Conservation (phyloP, 1,140 invertebrate species). For the Amyelois transitella region DNA sequence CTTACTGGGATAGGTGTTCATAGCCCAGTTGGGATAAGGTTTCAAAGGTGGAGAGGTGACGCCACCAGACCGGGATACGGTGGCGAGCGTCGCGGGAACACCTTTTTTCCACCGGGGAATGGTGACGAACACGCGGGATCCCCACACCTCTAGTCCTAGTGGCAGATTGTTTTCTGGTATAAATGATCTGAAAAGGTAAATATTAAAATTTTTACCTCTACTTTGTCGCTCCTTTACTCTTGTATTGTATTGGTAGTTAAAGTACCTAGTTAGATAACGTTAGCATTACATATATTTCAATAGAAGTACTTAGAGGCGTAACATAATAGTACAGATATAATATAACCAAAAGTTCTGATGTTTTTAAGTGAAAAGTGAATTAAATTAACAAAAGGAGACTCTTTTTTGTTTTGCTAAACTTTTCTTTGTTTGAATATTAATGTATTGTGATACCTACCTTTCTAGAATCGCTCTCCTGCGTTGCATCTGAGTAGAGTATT, state of each 20-base stretch:
- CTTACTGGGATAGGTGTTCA: conserved; percentile 76
- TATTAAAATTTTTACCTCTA: too few relatives aligned
- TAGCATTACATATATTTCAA: too few relatives aligned
- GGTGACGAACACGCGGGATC: conserved; percentile 80
- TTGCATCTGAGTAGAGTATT: conserved; percentile 38
- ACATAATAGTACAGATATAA: too few relatives aligned
- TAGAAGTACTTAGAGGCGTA: too few relatives aligned
- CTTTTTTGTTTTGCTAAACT: too few relatives aligned
- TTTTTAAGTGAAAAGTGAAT: too few relatives aligned
- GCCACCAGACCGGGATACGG: conserved; percentile 73
- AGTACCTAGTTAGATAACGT: too few relatives aligned
- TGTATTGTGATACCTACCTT: background rate
- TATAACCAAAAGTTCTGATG: too few relatives aligned
- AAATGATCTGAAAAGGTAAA: conserved; percentile 72
- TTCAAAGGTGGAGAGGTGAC: conserved; percentile 77
- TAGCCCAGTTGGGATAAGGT: conserved; percentile 85
- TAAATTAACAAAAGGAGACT: too few relatives aligned
- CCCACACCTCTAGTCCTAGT: conserved; percentile 81
- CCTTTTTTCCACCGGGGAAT: conserved; percentile 88
- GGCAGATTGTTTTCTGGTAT: conserved; percentile 83
- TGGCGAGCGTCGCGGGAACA: conserved; percentile 81
- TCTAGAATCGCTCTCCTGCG: conserved; percentile 26
- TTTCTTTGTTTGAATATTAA: too few relatives aligned
- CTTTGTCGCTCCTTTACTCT: too few relatives aligned
- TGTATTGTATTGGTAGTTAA: too few relatives aligned